A percentile compares a stretch with the other conserved stretches of the same genome.
These are phyloP conservation scores for Petrophora chlorosata DNA, from an alignment of 2,888 invertebrate species.

Conservation along the genomic window DNA sequence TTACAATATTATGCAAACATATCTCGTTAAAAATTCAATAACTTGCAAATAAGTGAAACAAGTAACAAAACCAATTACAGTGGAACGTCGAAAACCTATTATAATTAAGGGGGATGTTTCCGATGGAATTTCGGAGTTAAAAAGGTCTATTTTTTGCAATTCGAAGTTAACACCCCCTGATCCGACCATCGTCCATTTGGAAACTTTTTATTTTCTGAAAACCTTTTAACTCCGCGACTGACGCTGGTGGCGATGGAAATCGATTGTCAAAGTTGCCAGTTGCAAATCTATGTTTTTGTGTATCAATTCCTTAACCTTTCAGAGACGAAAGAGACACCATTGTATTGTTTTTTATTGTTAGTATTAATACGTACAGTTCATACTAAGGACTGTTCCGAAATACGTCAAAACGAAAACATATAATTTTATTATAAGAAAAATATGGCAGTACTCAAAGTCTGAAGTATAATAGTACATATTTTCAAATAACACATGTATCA, in stretches of 20 bases:
- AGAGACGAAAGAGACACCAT: no score
- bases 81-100: conserved; percentile 10
- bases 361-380: no score
- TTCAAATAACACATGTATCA: no score
- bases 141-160: conserved; percentile 21
- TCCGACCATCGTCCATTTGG: conserved; percentile 20
- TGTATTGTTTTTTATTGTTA: no score
- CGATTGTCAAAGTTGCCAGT: conserved; percentile 16
- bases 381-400: no score
- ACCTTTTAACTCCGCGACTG: conserved; percentile 22
- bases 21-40: conserved; percentile 8
- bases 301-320: no score
- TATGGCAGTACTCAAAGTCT: no score
- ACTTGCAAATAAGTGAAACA: conserved; percentile 14
- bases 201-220: conserved; percentile 23
- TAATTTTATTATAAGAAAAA: no score
- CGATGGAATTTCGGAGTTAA: conserved; percentile 8
- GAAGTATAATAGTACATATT: no score
- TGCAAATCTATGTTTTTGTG: no score
- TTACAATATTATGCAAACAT: neutral
- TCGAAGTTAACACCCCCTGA: conserved; percentile 25
- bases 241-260: conserved; percentile 8
- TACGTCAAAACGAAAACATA: no score
- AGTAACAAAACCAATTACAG: conserved; percentile 12
- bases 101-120: conserved; percentile 18